These are phyloP conservation scores for Micrastur ruficollis DNA, from an alignment of 2,797 vertebrate genomes.

Conservation along the genomic window DNA sequence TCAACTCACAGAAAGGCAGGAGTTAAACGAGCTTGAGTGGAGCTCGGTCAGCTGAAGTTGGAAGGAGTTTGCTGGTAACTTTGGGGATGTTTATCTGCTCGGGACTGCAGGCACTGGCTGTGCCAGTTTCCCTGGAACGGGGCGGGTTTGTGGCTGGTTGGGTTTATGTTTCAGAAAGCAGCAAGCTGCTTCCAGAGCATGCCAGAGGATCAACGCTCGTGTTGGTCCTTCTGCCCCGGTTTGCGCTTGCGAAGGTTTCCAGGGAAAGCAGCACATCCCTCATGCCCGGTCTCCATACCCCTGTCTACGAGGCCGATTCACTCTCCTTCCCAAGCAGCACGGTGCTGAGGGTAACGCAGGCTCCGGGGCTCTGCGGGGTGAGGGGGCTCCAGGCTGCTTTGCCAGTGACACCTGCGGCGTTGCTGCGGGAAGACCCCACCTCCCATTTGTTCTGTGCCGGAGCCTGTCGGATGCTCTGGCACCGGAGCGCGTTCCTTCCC, in stretches of 20 bases:
- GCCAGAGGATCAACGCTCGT: accelerated
- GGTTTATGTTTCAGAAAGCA: not conserved
- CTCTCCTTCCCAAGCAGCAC: too few relatives aligned
- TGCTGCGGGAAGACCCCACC: not conserved
- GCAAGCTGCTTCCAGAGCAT: not conserved
- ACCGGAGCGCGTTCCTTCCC: accelerated
- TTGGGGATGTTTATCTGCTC: not conserved
- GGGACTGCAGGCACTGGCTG: too few relatives aligned
- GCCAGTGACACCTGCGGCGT: accelerated
- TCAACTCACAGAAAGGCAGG: accelerated
- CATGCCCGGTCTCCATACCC: accelerated
- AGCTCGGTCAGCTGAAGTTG: not conserved
- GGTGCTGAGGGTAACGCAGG: accelerated
- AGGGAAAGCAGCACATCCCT: not conserved
- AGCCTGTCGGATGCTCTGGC: not conserved
- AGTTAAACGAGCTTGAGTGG: accelerated
- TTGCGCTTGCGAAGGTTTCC: accelerated
- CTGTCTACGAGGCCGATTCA: accelerated
- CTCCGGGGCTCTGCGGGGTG: too few relatives aligned
- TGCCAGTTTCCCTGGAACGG: accelerated
- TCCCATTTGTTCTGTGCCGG: not conserved
- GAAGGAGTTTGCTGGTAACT: not conserved
- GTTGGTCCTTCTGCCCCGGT: accelerated
- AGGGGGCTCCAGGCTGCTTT: not conserved
- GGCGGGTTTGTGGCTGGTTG: too few relatives aligned